phyloP scores from a whole-genome alignment of 2,888 invertebrate genomes.

The Scaptomyza cyrtandrae region DNA sequence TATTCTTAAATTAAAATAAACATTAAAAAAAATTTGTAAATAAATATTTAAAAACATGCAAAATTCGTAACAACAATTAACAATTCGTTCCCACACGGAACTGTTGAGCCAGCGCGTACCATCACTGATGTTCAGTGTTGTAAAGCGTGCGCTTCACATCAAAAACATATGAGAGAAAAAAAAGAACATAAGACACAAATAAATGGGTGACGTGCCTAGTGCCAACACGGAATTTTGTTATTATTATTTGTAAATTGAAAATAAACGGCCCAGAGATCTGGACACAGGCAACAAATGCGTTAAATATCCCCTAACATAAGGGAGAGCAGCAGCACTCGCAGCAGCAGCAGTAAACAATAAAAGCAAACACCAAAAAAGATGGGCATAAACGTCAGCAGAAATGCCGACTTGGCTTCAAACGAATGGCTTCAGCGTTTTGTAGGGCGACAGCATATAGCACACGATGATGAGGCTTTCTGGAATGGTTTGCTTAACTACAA shows the following conservation, averaged over 20 bases:
- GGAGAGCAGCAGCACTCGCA: constrained; percentile 27
- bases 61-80: neutral
- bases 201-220: constrained; percentile 66
- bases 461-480: constrained; percentile 97
- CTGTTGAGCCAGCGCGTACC: constrained; percentile 17
- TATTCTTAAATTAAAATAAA: too few species aligned
- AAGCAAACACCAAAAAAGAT: constrained; percentile 84
- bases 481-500: constrained; percentile 96
- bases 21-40: neutral
- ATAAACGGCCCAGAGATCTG: constrained; percentile 32
- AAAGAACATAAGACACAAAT: constrained; percentile 44
- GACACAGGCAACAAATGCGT: constrained; percentile 38
- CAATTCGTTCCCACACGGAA: neutral
- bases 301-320: constrained; percentile 15
- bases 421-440: constrained; percentile 92
- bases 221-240: constrained; percentile 56
- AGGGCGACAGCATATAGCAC: constrained; percentile 88
- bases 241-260: constrained; percentile 43
- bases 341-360: constrained; percentile 17
- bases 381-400: constrained; percentile 93
- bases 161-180: constrained; percentile 55
- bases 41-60: neutral
- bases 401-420: constrained; percentile 92
- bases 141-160: constrained; percentile 19
- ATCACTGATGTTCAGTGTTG: constrained; percentile 42